Evolutionary conservation across 2,888 invertebrate genomes (phyloP), one percentile per base, ranked within the genome.

Genomic region (Hanleya hanleyi): DNA sequence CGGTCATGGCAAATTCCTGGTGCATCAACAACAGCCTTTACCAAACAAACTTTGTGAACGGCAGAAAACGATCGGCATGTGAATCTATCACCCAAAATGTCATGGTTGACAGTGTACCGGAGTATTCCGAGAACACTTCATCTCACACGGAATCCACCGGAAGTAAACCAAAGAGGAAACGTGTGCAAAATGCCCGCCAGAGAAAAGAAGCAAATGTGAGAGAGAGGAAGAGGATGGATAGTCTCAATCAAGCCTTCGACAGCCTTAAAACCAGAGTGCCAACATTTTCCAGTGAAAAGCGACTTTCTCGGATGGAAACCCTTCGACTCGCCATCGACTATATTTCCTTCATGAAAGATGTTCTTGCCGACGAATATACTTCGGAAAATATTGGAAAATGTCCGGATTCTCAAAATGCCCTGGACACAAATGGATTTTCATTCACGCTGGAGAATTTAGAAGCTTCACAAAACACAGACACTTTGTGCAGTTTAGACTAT

Each of bases 281-380:
- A 9, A 86, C 85, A 15, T 86, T 88, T 77, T 86, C 87, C 70
- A 86, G 86, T 74, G 87, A 88, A 76, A 87, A 87, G 74, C 80
- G 85, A 35, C 80, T 87, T 33, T 87, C 87, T 1, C 73, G 88
- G 12, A 88, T 88, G 26, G 98, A 98, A 92, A 98, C 98, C 0
- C 92, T 98, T 0, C 94, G 97, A 0, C 92, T 98, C 83, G 98
- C 98, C 69, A 98, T 98, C 87, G 97, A 97, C 0, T 98, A 98
- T 92, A 98, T 98, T 86, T 95, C 96, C 77, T 98, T 98, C 91
- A 98, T 98, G 98, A 94, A 96, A 36, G 97, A 98, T 87, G 92
- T 98, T 26, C 80, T 84, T 3, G 80, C 82, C n/a, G 86, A 86
- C 15, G 80, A 84, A 32, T 85, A 86, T 51, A 86, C 77, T 9